phyloP scores from a whole-genome alignment of 2,113 vertebrate genomes.

The Eudyptes chrysolophus region DNA sequence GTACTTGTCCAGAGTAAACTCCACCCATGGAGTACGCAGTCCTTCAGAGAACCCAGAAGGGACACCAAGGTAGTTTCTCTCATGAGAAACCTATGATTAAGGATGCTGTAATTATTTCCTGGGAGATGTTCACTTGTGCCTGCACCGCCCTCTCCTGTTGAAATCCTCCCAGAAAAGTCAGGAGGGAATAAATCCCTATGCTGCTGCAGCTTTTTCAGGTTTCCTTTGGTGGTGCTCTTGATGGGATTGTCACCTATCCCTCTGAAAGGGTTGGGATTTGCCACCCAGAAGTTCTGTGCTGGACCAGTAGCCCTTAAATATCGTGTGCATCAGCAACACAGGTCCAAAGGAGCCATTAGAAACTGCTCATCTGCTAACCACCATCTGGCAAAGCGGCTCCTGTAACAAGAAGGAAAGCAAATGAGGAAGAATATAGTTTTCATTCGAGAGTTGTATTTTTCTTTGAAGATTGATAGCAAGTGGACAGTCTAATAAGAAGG shows the following conservation, averaged over 20 bases:
- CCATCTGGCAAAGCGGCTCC: neutral
- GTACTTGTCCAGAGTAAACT: neutral
- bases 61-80: neutral
- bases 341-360: neutral
- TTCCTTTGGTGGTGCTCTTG: neutral
- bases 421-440: neutral
- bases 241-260: neutral
- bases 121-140: neutral
- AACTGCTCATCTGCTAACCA: neutral
- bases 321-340: neutral
- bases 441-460: neutral
- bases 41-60: neutral
- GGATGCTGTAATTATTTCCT: neutral
- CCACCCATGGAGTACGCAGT: neutral
- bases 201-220: neutral
- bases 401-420: neutral
- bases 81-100: neutral
- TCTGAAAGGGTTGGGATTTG: neutral
- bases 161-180: neutral
- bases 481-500: neutral
- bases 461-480: neutral
- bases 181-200: neutral
- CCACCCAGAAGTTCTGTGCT: neutral
- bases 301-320: neutral
- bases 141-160: constrained; percentile 12